Percentiles rank a stretch among this genome's conserved stretches.
These are phyloP conservation scores for Tipula unca DNA, from an alignment of 2,888 invertebrate genomes.

Conservation along the genomic window DNA sequence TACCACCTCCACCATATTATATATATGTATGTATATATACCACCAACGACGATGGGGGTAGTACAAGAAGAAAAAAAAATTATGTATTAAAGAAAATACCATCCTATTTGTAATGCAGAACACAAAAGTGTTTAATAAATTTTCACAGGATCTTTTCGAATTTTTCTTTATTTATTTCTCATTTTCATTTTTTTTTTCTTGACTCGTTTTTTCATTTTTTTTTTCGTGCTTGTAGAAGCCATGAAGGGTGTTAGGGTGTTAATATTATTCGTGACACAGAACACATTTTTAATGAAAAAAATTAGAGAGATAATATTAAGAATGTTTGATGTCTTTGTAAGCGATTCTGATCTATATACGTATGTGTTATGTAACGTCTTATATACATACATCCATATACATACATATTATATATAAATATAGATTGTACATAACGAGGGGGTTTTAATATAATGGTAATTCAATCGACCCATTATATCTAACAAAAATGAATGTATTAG, in stretches of 20 bases:
- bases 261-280: constrained; percentile 14
- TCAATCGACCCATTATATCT: constrained; percentile 1
- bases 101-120: constrained; percentile 14
- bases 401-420: neutral
- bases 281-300: constrained; percentile 14
- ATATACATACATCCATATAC: neutral
- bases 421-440: neutral
- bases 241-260: constrained; percentile 8
- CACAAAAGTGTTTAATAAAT: constrained; percentile 8
- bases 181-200: neutral
- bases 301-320: constrained; percentile 14
- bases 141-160: constrained; percentile 14
- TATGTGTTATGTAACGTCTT: neutral
- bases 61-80: neutral
- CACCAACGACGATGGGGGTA: neutral
- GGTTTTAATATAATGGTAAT: neutral
- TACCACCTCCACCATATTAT: neutral
- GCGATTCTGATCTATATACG: neutral
- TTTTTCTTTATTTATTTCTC: constrained; percentile 14
- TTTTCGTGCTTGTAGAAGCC: neutral
- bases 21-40: no score
- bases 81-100: constrained; percentile 14
- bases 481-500: neutral
- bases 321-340: constrained; percentile 14
- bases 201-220: neutral